These are phyloP conservation scores for Vimba vimba DNA, from an alignment of 2,113 vertebrate genomes.

Conservation along the genomic window DNA sequence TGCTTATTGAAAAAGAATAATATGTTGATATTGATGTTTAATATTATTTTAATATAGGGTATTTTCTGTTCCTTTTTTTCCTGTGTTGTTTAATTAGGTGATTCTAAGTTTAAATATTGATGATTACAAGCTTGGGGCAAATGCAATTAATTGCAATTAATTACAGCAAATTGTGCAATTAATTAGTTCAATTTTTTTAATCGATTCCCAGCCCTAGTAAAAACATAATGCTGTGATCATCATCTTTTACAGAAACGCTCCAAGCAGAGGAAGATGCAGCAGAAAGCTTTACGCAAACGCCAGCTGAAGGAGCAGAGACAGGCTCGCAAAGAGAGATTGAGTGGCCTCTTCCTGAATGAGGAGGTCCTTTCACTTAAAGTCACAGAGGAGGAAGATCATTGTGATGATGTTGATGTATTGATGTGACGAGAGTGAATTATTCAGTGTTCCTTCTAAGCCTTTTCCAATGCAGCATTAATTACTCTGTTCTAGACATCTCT, in stretches of 20 bases:
- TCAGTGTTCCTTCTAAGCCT: slow-evolving; percentile 88
- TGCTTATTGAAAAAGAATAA: no score
- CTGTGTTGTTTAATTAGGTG: no score
- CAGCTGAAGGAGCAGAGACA: slow-evolving; percentile 98
- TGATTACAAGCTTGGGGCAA: no score
- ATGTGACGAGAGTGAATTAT: slow-evolving; percentile 89
- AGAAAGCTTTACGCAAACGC: slow-evolving; percentile 96
- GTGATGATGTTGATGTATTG: slow-evolving; percentile 92
- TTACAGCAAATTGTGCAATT: no score
- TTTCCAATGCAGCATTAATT: slow-evolving; percentile 32
- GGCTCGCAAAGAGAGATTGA: slow-evolving; percentile 94
- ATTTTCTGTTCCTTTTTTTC: no score
- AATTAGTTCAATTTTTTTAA: no score
- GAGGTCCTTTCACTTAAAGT: slow-evolving; percentile 95
- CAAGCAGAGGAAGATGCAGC: slow-evolving; percentile 95
- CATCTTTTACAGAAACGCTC: slow-evolving; percentile 87
- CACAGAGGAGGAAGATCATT: slow-evolving; percentile 92
- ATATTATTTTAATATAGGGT: no score
- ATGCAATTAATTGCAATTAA: no score
- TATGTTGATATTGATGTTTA: no score
- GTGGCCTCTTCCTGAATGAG: slow-evolving; percentile 97
- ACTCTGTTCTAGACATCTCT: slow-evolving; percentile 2
- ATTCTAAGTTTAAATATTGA: no score
- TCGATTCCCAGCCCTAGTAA: background rate
- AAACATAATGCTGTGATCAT: slow-evolving; percentile 24